Evolutionary conservation across 92 coral and sea anemone species (phyloP).

Genomic region (Meandrina meandrites): DNA sequence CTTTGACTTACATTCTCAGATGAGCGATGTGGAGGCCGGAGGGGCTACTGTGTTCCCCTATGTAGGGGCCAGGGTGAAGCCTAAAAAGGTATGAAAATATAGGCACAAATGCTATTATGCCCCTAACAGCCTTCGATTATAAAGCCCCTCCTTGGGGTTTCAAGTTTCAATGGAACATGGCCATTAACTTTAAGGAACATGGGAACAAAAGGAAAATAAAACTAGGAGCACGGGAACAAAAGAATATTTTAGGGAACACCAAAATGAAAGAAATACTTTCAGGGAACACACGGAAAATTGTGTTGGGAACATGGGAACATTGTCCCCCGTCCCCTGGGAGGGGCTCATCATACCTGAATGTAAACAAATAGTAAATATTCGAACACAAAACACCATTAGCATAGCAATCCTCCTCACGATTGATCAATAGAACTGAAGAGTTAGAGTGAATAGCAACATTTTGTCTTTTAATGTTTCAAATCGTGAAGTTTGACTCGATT

Average conservation of each 20-base stretch:
- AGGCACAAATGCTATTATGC: background rate
- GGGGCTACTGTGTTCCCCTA: slow-evolving; percentile 99
- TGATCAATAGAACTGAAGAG: background rate
- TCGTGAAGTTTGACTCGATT: background rate
- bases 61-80: slow-evolving; percentile 89
- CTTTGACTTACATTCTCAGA: slow-evolving; percentile 40
- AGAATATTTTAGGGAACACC: too few relatives aligned
- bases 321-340: background rate
- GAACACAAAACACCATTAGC: background rate
- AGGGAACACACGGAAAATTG: too few relatives aligned
- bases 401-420: background rate
- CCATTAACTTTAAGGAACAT: too few relatives aligned
- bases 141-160: too few relatives aligned
- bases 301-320: too few relatives aligned
- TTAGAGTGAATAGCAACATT: too few relatives aligned
- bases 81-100: slow-evolving; percentile 69
- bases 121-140: too few relatives aligned
- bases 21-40: slow-evolving; percentile 91
- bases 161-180: too few relatives aligned
- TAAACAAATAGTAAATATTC: background rate
- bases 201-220: too few relatives aligned
- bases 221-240: too few relatives aligned
- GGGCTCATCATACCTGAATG: background rate
- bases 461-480: too few relatives aligned
- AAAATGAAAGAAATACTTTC: too few relatives aligned